Base-by-base conservation (phyloP, 2,797 vertebrate genomes). In the Selene dorsalis region DNA sequence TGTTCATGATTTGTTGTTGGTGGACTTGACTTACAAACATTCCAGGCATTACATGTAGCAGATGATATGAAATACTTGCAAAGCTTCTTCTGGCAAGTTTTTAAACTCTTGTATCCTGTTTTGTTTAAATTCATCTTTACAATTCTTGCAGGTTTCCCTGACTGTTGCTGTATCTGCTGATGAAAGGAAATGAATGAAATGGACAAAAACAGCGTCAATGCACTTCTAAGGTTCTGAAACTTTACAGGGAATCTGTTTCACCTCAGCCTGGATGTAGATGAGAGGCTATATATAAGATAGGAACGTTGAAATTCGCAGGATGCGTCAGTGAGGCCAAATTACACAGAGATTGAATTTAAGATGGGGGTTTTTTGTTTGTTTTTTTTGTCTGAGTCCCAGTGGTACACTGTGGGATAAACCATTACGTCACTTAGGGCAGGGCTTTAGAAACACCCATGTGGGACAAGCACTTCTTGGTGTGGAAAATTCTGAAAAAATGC, bases 361-460 rank as follows among this genome's bases (percentile, higher is more conserved):
- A 39, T 55, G 28, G 30, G 30, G 3, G 3, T 3, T 50, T 69
- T 35, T 28, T 38, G 30, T 39, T 35, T 55, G n/a, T 57, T 8
- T 35, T 50, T 69, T 43, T 28, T 28, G 30, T 39, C 39, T 70
- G 52, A 66, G 38, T 60, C 60, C 58, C 24, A 11, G 20, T 16
- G 1, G 7, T 47, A 18, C 28, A 35, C 6, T 47, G 20, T 45
- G 20, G 7, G 69, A 62, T 47, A 20, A 20, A 7, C 50, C 45
- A 55, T 55, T 9, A 55, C 59, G 47, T 59, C 53, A 73, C 64
- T 24, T 14, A 17, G 48, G 50, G 32, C 16, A 30, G 45, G 58
- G 53, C 45, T 64, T 47, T 35, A 45, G 43, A 17, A 78, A 67
- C 56, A 61, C 58, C 62, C 70, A 41, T 30, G 16, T 17, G 58